Evolutionary conservation across 2,113 vertebrate genomes (phyloP).

Genomic region (Tympanuchus pallidicinctus): DNA sequence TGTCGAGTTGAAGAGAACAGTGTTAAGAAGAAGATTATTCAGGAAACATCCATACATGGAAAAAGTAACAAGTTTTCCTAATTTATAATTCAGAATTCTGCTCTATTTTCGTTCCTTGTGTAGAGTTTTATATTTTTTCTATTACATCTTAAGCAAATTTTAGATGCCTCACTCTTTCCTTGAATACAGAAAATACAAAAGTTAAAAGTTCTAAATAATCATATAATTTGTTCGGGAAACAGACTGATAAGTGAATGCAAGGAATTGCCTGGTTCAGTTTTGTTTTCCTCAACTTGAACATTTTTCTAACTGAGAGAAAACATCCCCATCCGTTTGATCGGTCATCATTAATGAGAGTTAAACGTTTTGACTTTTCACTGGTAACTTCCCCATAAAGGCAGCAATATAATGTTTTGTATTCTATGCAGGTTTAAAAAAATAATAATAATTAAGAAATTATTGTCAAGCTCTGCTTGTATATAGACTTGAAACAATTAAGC

Average conservation of each 20-base stretch:
- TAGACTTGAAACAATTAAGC: background rate
- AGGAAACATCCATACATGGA: background rate
- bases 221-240: background rate
- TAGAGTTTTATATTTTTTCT: background rate
- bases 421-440: background rate
- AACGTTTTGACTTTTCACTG: slow-evolving; percentile 34
- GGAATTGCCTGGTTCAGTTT: background rate
- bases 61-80: background rate
- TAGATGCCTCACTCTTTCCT: background rate
- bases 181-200: background rate
- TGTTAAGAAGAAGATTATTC: background rate
- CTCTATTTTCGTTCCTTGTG: background rate
- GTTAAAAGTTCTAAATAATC: background rate
- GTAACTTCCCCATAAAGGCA: slow-evolving; percentile 40
- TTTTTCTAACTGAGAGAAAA: slow-evolving; percentile 43
- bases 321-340: slow-evolving; percentile 27
- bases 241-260: background rate
- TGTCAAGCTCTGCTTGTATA: background rate
- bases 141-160: background rate
- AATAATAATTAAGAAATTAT: background rate
- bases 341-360: background rate
- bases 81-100: background rate
- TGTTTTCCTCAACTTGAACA: background rate
- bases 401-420: slow-evolving; percentile 21
- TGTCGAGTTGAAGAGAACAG: background rate